These are phyloP conservation scores for Monarcha castaneiventris DNA, from an alignment of 2,113 vertebrate species.

Conservation along the genomic window DNA sequence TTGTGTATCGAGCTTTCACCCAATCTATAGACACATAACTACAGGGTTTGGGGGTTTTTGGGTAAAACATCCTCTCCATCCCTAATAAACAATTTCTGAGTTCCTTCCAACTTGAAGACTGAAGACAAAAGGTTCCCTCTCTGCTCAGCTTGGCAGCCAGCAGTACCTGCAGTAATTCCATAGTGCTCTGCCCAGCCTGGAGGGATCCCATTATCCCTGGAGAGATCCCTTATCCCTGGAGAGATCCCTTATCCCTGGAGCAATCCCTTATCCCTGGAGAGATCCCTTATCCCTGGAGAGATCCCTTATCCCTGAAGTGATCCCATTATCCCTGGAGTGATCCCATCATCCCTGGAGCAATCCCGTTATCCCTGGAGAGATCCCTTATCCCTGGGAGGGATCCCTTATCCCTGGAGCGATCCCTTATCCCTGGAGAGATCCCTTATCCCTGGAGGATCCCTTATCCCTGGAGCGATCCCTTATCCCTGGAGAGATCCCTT, in stretches of 20 bases:
- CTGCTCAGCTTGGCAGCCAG: not conserved
- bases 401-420: fast-evolving
- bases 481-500: fast-evolving
- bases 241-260: no score
- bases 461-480: fast-evolving
- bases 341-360: fast-evolving
- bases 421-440: no score
- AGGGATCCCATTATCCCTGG: no score
- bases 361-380: fast-evolving
- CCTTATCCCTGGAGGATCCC: not conserved
- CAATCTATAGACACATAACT: fast-evolving
- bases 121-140: not conserved
- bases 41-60: not conserved
- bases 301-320: fast-evolving
- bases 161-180: not conserved
- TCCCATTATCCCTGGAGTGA: fast-evolving
- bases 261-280: no score
- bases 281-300: no score
- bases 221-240: no score
- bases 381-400: fast-evolving
- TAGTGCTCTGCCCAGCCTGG: fast-evolving
- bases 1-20: fast-evolving
- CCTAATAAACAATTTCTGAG: not conserved
- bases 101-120: not conserved
- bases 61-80: not conserved